These are phyloP conservation scores for Oophaga sylvatica DNA, from an alignment of 2,797 vertebrate species.

Conservation along the genomic window DNA sequence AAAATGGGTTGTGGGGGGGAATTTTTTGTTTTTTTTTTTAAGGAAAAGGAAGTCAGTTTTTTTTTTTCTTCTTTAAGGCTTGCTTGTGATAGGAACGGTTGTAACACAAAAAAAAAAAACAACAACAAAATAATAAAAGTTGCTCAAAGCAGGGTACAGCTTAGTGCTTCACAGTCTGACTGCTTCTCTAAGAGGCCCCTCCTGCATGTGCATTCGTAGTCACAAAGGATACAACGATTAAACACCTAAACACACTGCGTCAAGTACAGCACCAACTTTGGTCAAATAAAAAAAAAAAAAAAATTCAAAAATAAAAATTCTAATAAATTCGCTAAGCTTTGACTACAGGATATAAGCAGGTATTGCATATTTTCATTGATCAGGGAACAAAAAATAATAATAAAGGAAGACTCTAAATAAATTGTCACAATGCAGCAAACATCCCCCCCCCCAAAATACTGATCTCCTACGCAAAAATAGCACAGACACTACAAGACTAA, in stretches of 20 bases:
- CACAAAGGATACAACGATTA: conserved; percentile 81
- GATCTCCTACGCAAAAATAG: conserved; percentile 80
- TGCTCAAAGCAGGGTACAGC: conserved; percentile 86
- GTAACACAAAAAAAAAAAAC: conserved; percentile 69
- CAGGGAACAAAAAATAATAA: conserved; percentile 72
- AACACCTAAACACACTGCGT: conserved; percentile 81
- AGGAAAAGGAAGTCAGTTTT: conserved; percentile 79
- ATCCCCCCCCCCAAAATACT: conserved; percentile 81
- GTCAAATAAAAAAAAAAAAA: conserved; percentile 81
- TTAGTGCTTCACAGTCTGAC: conserved; percentile 87
- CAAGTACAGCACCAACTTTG: conserved; percentile 89
- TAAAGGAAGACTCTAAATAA: conserved; percentile 86
- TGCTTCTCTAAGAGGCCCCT: conserved; percentile 85
- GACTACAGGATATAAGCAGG: conserved; percentile 90
- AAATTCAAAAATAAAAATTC: conserved; percentile 72
- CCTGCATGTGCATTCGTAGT: conserved; percentile 83
- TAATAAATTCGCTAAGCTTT: conserved; percentile 79
- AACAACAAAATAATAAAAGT: conserved; percentile 72
- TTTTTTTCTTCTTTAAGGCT: conserved; percentile 82
- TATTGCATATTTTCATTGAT: conserved; percentile 97
- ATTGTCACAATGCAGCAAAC: conserved; percentile 84
- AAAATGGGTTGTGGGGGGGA: conserved; percentile 82
- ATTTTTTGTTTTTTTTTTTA: conserved; percentile 59
- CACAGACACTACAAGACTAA: conserved; percentile 79
- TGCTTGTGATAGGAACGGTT: conserved; percentile 86